Conservation (phyloP, 2,797 vertebrate species). For the Coccyzus lansbergi region DNA sequence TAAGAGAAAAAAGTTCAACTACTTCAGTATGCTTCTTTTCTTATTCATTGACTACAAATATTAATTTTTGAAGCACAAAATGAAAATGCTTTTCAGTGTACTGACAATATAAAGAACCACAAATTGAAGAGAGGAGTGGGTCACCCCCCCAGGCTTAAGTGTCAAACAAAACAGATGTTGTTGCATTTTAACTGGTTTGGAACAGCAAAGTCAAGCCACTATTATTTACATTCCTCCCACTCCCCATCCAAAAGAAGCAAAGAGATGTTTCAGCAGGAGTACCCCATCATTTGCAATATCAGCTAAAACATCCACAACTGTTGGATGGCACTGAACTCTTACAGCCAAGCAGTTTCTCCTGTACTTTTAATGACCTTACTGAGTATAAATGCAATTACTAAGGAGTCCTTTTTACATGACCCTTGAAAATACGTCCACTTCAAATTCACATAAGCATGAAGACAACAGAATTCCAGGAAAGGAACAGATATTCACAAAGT, state of each 20-base stretch:
- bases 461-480: not conserved
- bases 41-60: slow-evolving; percentile 9
- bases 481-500: not conserved
- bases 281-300: not conserved
- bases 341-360: not conserved
- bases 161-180: not conserved
- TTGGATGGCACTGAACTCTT: not conserved
- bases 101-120: not conserved
- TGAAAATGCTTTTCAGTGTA: not conserved
- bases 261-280: not conserved
- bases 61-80: slow-evolving; percentile 24
- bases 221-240: not conserved
- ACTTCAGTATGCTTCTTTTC: not conserved
- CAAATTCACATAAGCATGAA: not conserved
- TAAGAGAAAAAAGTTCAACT: not conserved
- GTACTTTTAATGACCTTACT: not conserved
- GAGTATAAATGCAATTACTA: not conserved
- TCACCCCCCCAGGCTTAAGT: not conserved
- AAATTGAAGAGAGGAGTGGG: not conserved
- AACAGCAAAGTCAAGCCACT: not conserved
- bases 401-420: not conserved
- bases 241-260: not conserved
- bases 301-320: not conserved
- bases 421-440: not conserved
- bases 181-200: not conserved